Percentiles rank a stretch among this genome's conserved stretches.
phyloP scores from a whole-genome alignment of 2,888 invertebrate species.

The Drosophila vallismaia region DNA sequence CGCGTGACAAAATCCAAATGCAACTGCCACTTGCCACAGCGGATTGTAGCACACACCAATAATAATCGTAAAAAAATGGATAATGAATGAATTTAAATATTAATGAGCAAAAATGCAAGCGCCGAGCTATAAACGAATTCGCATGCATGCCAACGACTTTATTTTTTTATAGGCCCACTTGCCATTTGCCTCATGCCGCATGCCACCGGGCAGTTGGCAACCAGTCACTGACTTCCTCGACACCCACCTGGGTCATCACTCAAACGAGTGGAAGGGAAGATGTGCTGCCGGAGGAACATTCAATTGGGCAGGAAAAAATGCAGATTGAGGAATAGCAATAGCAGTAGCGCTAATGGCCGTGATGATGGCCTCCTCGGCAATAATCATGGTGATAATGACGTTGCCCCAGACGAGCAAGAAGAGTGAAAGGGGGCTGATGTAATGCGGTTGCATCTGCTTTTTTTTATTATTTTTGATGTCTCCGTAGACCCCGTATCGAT shows the following conservation, averaged over 20 bases:
- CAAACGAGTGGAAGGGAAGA: conserved; percentile 5
- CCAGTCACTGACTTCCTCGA: conserved; percentile 34
- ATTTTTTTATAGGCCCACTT: conserved; percentile 20
- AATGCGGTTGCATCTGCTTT: conserved; percentile 63
- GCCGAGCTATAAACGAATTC: conserved; percentile 23
- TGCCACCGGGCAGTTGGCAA: conserved; percentile 1
- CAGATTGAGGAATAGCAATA: conserved; percentile 10
- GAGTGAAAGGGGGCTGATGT: conserved; percentile 59
- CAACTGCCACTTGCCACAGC: conserved; percentile 42
- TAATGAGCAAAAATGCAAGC: conserved; percentile 57
- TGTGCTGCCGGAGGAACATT: conserved; percentile 20
- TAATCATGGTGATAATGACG: neutral
- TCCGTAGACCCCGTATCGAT: conserved; percentile 35
- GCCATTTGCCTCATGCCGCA: conserved; percentile 1
- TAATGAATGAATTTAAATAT: conserved; percentile 63
- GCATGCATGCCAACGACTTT: conserved; percentile 43
- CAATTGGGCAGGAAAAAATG: conserved; percentile 34
- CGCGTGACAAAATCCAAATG: conserved; percentile 51
- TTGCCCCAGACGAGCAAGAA: conserved; percentile 6
- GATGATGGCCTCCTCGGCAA: conserved; percentile 3
- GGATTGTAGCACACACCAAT: conserved; percentile 42
- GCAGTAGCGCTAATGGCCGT: conserved; percentile 7
- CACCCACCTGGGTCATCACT: conserved; percentile 44
- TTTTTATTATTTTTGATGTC: neutral
- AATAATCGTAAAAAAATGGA: conserved; percentile 45